These are phyloP conservation scores for Caenorhabditis drosophilae DNA, from an alignment of 2,888 invertebrate species.

Conservation along the genomic window DNA sequence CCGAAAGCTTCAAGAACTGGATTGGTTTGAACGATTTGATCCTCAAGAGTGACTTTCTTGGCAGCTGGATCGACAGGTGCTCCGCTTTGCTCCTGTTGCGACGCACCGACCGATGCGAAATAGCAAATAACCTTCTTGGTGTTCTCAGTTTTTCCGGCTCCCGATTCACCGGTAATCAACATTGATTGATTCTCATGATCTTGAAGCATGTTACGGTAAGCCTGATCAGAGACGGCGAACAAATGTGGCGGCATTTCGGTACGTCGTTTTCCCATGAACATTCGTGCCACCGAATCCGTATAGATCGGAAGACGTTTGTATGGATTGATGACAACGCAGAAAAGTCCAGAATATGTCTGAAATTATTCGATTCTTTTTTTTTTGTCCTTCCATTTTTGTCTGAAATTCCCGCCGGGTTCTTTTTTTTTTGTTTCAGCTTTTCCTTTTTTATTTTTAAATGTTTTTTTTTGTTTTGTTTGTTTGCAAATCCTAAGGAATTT, in stretches of 20 bases:
- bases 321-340: conserved; percentile 68
- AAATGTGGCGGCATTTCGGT: conserved; percentile 99
- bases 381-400: not conserved
- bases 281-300: conserved; percentile 69
- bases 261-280: conserved; percentile 98
- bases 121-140: conserved; percentile 99
- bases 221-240: conserved; percentile 98
- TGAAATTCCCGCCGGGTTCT: not conserved
- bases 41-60: conserved; percentile 93
- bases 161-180: conserved; percentile 81
- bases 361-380: conserved; percentile 12
- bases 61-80: conserved; percentile 23
- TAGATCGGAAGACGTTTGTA: conserved; percentile 68
- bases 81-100: conserved; percentile 55
- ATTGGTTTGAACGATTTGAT: conserved; percentile 99
- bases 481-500: too few species aligned
- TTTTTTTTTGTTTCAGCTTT: too few species aligned
- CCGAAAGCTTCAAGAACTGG: conserved; percentile 98
- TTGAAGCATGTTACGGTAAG: conserved; percentile 80
- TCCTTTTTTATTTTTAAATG: too few species aligned
- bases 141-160: conserved; percentile 99
- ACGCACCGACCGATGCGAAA: conserved; percentile 81
- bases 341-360: conserved; percentile 68
- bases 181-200: conserved; percentile 69
- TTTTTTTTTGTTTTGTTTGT: too few species aligned